phyloP scores from a whole-genome alignment of 64 coral and sea anemone species.

The Stylophora pistillata region DNA sequence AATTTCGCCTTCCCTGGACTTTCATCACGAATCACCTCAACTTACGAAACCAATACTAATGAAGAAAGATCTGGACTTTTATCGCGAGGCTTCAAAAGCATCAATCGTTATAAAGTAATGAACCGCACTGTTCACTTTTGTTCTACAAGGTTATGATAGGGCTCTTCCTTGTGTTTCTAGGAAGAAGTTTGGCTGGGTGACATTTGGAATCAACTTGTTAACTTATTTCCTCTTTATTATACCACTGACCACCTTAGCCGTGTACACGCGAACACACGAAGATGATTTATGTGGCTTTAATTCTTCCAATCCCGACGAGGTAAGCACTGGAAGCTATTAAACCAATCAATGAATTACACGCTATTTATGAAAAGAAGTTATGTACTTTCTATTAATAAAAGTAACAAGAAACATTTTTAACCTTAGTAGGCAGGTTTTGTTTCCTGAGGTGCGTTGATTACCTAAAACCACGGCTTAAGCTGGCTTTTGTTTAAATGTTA shows the following conservation, averaged over 20 bases:
- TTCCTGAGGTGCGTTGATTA: too few species aligned
- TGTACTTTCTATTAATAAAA: too few species aligned
- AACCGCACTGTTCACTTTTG: too few species aligned
- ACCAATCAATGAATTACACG: neutral
- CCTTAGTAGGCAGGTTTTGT: too few species aligned
- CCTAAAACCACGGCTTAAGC: too few species aligned
- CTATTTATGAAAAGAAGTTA: neutral
- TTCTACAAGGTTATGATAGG: neutral
- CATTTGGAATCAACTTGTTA: slow-evolving; percentile 63
- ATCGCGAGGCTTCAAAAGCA: too few species aligned
- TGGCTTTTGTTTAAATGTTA: too few species aligned
- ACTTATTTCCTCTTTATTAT: slow-evolving; percentile 56
- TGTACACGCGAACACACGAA: slow-evolving; percentile 12
- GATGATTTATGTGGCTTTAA: slow-evolving; percentile 21
- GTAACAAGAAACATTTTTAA: too few species aligned
- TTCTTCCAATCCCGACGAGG: slow-evolving; percentile 8
- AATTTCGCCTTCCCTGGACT: neutral
- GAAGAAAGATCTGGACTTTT: too few species aligned
- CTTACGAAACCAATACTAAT: too few species aligned
- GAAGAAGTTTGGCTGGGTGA: slow-evolving; percentile 83
- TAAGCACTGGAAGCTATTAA: neutral
- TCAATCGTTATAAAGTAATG: too few species aligned
- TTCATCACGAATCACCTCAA: too few species aligned
- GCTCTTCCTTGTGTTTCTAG: slow-evolving; percentile 12
- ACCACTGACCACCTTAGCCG: slow-evolving; percentile 64